A percentile compares a stretch with the other conserved stretches of the same genome.
Evolutionary conservation across 2,797 vertebrate genomes (phyloP).

Genomic region (Gallirallus australis): DNA sequence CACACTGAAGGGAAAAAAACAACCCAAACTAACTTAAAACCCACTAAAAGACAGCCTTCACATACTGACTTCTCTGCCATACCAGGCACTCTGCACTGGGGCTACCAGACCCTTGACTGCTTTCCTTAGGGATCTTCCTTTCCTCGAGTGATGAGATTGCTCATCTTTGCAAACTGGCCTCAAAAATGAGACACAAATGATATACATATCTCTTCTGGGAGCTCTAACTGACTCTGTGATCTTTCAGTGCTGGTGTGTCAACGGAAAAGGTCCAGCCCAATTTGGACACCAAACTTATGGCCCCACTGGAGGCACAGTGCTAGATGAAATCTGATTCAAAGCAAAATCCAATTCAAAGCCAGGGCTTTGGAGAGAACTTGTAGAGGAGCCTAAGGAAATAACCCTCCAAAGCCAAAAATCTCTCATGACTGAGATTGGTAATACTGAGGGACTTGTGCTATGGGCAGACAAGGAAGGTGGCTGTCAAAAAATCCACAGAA

Average conservation of each 20-base stretch:
- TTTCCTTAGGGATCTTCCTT: neutral
- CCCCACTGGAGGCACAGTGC: neutral
- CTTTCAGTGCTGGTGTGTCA: neutral
- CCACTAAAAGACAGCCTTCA: neutral
- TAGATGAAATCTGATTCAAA: neutral
- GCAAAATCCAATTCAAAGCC: neutral
- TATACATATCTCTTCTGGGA: accelerated
- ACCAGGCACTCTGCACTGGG: no score
- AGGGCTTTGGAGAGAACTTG: neutral
- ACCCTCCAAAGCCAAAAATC: neutral
- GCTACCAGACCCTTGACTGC: neutral
- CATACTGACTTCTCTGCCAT: neutral
- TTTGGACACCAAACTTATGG: accelerated
- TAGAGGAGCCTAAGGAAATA: neutral
- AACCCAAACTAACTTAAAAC: neutral
- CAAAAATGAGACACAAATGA: neutral
- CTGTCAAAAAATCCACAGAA: neutral
- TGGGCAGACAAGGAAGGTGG: neutral
- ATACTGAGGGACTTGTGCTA: neutral
- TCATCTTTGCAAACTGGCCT: neutral
- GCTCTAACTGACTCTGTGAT: neutral
- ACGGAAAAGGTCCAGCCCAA: neutral
- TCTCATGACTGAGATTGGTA: neutral
- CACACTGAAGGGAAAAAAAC: neutral
- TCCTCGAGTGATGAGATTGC: neutral